Conservation (phyloP, 92 coral and sea anemone species). For the Zoanthus sansibaricus region DNA sequence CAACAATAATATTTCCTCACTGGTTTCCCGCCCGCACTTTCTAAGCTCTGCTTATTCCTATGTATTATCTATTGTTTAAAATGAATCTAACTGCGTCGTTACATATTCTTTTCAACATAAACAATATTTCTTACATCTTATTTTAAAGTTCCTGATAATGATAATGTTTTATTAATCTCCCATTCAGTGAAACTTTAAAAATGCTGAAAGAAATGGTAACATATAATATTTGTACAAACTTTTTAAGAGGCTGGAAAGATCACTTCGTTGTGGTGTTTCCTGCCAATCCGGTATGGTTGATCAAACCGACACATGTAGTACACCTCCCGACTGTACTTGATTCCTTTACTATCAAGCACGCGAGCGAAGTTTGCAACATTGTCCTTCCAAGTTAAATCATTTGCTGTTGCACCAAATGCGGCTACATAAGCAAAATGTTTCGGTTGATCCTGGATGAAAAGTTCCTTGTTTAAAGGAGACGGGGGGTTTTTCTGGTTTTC, state of each 20-base stretch:
- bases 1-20: too few species aligned
- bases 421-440: constrained; percentile 79
- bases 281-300: constrained; percentile 68
- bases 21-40: too few species aligned
- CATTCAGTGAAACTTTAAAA: too few species aligned
- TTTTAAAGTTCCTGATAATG: too few species aligned
- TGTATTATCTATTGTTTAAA: too few species aligned
- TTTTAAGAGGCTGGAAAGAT: constrained; percentile 40
- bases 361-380: constrained; percentile 38
- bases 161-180: too few species aligned
- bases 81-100: too few species aligned
- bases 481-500: constrained; percentile 76
- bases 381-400: constrained; percentile 53
- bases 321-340: constrained; percentile 49
- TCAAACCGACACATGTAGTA: constrained; percentile 78
- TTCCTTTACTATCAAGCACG: constrained; percentile 70
- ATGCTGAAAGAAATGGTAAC: too few species aligned
- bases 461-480: constrained; percentile 66
- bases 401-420: constrained; percentile 71
- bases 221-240: too few species aligned
- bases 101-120: too few species aligned
- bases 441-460: constrained; percentile 78
- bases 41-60: too few species aligned
- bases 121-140: too few species aligned
- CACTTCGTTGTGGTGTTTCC: constrained; percentile 77